Base-by-base conservation (phyloP, 2,113 vertebrate species). In the Pteruthius melanotis region DNA sequence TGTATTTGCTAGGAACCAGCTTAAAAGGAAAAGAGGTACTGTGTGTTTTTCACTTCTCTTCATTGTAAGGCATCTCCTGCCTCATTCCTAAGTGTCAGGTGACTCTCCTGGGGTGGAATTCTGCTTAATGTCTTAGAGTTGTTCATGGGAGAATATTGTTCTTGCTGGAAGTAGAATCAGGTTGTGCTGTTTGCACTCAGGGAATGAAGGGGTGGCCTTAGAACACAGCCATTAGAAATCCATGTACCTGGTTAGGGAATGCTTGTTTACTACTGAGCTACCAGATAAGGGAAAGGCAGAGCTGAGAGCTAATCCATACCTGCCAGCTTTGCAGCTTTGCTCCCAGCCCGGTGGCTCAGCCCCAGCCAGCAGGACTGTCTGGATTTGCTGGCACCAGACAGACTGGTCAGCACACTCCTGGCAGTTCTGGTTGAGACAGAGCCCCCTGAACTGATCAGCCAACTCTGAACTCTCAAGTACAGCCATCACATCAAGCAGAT, bases 21-120 rank as follows among this genome's bases (percentile, higher is more conserved):
- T 98, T 99, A 70, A 99, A 99, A 95, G 98, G 97, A 85, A 98
- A 98, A 87, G 99, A 99, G 99, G 99, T 99, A 98, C 71, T 65
- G 2, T 44, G 13, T 68, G 9, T 14, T 69, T 53, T 92, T 61
- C 79, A 70, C 22, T 81, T 70, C 60, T 83, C 54, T 79, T 75
- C 21, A 40, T 19, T 18, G 72, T 10, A 27, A 59, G 10, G 72
- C 23, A 30, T 37, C n/a, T 59, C 79, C 57, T 69, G 10, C 44
- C 37, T 81, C 47, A 18, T 68, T 83, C 37, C 24, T 11, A 19
- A 27, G 8, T 30, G 15, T 11, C 68, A 49, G 60, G 27, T 11
- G 39, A 19, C 60, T 74, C 27, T 39, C 23, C 30, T 85, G 52
- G 13, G 40, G 16, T 61, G 71, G 33, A 92, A 92, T 89, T 71